Evolutionary conservation across 2,113 vertebrate genomes (phyloP).

Genomic region (Eulacestoma nigropectus): DNA sequence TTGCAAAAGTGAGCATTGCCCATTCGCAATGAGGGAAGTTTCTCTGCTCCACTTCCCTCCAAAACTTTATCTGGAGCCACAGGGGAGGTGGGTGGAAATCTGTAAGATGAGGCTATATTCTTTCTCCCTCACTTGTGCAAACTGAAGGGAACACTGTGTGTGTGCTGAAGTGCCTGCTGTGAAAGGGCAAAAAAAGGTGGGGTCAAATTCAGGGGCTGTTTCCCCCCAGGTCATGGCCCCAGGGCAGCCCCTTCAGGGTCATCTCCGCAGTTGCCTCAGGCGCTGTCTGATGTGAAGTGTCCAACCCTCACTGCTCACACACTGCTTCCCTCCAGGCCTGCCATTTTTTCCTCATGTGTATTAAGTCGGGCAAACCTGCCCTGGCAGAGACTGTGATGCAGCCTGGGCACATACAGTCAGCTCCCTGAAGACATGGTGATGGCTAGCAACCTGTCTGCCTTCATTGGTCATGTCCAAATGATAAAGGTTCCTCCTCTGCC

Average conservation of each 20-base stretch:
- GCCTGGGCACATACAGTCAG: not conserved
- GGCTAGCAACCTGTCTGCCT: not conserved
- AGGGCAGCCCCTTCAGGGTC: not conserved
- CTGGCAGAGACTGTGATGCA: not conserved
- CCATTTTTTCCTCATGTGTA: not conserved
- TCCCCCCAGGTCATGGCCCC: not conserved
- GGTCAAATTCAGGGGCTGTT: not conserved
- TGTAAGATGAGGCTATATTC: not conserved
- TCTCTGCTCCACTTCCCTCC: not conserved
- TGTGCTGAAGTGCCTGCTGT: not conserved
- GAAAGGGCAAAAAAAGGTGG: not conserved
- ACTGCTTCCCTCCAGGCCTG: not conserved
- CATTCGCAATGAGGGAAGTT: fast-evolving
- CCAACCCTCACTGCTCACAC: not conserved
- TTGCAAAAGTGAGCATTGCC: not conserved
- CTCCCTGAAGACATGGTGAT: not conserved
- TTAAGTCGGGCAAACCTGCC: not conserved
- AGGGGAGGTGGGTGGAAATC: not conserved
- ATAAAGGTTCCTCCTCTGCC: not conserved
- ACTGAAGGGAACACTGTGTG: fast-evolving
- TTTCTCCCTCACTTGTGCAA: not conserved
- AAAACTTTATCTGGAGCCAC: not conserved
- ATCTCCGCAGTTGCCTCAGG: not conserved
- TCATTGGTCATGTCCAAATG: fast-evolving
- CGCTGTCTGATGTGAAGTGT: not conserved